phyloP scores from a whole-genome alignment of 2,797 vertebrate species.

The Nannoperca obscura region DNA sequence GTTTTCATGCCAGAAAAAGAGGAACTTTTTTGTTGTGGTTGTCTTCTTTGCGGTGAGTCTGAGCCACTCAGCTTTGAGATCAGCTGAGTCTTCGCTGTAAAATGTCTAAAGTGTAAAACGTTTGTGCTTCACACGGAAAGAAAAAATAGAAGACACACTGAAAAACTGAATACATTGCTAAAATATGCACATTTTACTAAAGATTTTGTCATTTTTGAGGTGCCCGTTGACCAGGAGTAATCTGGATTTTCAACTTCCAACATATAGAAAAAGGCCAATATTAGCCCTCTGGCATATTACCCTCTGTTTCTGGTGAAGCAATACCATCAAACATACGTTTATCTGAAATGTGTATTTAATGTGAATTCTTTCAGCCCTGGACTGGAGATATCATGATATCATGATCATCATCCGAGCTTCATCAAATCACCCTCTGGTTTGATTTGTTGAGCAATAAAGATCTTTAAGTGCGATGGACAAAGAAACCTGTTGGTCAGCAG shows the following conservation, averaged over 20 bases:
- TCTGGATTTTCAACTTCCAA: rapidly evolving
- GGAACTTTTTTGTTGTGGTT: slow-evolving; percentile 18
- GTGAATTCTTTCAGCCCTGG: neutral
- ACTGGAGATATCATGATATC: too few relatives aligned
- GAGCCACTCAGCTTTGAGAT: slow-evolving; percentile 17
- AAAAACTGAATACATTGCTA: neutral
- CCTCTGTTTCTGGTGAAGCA: neutral
- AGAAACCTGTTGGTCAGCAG: neutral
- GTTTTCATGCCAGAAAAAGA: neutral
- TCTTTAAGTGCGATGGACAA: neutral
- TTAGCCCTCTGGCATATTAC: too few relatives aligned
- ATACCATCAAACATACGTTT: neutral
- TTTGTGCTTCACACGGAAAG: too few relatives aligned
- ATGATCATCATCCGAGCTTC: neutral
- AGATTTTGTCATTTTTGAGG: neutral
- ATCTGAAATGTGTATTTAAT: neutral
- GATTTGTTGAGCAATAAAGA: neutral
- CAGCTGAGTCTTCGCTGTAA: slow-evolving; percentile 12
- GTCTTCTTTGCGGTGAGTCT: slow-evolving; percentile 27
- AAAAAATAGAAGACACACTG: too few relatives aligned
- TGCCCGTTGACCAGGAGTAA: neutral
- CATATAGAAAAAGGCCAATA: neutral
- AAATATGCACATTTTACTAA: neutral
- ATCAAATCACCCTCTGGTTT: neutral
- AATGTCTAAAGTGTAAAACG: neutral